These are phyloP conservation scores for Chiroxiphia lanceolata DNA, from an alignment of 2,797 vertebrate genomes.

Conservation along the genomic window DNA sequence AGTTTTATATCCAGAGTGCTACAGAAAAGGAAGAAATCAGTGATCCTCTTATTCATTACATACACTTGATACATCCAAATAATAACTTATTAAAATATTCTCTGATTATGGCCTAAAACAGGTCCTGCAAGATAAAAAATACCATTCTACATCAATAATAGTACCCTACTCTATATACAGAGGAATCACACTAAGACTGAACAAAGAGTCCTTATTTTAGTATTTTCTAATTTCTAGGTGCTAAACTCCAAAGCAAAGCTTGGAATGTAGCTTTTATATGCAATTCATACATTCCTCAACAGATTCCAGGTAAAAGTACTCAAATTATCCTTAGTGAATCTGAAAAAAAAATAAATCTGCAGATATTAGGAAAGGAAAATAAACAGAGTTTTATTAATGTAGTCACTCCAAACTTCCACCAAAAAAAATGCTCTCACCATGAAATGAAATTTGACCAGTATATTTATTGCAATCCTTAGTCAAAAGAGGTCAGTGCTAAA, in stretches of 20 bases:
- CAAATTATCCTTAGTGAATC: not conserved
- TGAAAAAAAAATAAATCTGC: not conserved
- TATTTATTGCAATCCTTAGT: not conserved
- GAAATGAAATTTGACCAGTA: not conserved
- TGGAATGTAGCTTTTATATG: not conserved
- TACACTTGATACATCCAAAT: not conserved
- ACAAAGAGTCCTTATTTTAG: not conserved
- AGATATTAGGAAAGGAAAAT: not conserved
- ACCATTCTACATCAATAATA: not conserved
- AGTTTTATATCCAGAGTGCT: not conserved
- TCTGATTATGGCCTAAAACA: not conserved
- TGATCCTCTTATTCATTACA: not conserved
- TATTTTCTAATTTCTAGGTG: not conserved
- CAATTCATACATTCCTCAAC: not conserved
- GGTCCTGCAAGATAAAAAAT: not conserved
- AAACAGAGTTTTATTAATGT: not conserved
- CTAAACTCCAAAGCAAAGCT: not conserved
- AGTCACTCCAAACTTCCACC: not conserved
- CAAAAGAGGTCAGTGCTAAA: not conserved
- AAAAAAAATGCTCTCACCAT: fast-evolving
- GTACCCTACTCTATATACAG: not conserved
- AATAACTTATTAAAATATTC: not conserved
- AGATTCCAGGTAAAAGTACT: not conserved
- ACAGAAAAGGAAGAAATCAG: not conserved
- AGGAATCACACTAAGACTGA: not conserved